phyloP scores from a whole-genome alignment of 2,797 vertebrate species.

The Podargus strigoides region DNA sequence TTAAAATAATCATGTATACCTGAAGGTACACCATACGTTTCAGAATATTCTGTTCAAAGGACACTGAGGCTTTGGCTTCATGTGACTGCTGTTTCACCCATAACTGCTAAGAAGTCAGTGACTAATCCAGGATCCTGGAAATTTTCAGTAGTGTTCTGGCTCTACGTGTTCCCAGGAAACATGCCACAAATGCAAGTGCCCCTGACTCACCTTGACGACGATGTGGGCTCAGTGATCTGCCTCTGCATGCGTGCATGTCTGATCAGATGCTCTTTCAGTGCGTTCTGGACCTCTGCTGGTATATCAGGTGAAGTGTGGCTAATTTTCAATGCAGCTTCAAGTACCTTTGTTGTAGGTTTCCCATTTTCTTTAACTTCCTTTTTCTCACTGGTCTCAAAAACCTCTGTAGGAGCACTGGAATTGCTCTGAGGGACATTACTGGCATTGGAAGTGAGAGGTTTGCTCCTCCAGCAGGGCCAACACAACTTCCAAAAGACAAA shows the following conservation, averaged over 20 bases:
- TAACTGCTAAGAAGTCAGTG: neutral
- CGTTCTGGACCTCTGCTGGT: conserved; percentile 93
- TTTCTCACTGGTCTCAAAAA: conserved; percentile 82
- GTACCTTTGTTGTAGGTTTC: conserved; percentile 79
- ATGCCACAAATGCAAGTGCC: neutral
- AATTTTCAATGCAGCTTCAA: conserved; percentile 96
- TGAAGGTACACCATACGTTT: neutral
- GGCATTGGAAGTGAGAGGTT: conserved; percentile 78
- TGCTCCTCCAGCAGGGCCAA: conserved; percentile 96
- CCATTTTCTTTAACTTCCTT: conserved; percentile 81
- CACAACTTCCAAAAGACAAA: conserved; percentile 99
- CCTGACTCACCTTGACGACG: conserved; percentile 88
- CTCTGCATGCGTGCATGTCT: conserved; percentile 92
- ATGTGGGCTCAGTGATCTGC: conserved; percentile 94
- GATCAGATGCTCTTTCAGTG: conserved; percentile 87
- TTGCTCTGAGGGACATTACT: conserved; percentile 77
- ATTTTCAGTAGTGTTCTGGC: neutral
- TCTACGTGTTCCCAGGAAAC: neutral
- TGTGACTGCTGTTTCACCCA: rapidly evolving
- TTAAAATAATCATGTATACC: neutral
- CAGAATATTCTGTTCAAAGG: neutral
- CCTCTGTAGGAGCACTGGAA: conserved; percentile 76
- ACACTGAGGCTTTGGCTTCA: neutral
- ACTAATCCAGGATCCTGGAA: neutral
- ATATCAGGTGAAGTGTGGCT: conserved; percentile 99